Percentiles rank a stretch among this genome's conserved stretches.
Evolutionary conservation across 2,888 invertebrate genomes (phyloP).

Genomic region (Heliconius aoede): DNA sequence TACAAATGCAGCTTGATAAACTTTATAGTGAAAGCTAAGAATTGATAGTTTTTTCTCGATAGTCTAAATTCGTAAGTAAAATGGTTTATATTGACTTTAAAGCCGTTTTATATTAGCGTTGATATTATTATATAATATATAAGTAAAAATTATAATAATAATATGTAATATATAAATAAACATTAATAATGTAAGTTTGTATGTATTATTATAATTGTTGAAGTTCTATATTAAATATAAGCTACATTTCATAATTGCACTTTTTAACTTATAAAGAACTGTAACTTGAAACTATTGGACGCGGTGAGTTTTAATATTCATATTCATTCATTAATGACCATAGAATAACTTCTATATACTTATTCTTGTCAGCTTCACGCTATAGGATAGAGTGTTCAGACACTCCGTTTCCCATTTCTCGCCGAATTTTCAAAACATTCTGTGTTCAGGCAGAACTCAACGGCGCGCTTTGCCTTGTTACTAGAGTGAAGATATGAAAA

Average conservation of each 20-base stretch:
- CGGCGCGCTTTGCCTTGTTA: too few relatives aligned
- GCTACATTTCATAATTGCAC: background rate
- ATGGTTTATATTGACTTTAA: background rate
- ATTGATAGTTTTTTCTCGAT: background rate
- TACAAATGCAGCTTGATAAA: constrained; percentile 72
- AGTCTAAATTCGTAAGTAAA: too few relatives aligned
- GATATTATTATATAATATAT: too few relatives aligned
- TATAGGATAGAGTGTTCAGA: too few relatives aligned
- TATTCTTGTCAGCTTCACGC: too few relatives aligned
- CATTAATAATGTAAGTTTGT: background rate
- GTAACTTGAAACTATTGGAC: background rate
- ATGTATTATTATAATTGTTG: background rate
- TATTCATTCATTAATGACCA: background rate
- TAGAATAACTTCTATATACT: too few relatives aligned
- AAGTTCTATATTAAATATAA: background rate
- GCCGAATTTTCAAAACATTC: too few relatives aligned
- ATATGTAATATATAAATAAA: too few relatives aligned
- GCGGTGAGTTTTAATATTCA: background rate
- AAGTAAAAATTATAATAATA: too few relatives aligned
- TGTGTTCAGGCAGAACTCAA: too few relatives aligned
- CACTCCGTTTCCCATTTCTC: background rate
- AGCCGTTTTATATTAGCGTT: background rate
- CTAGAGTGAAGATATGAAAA: too few relatives aligned
- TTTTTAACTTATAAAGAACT: background rate
- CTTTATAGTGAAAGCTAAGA: constrained; percentile 64